Evolutionary conservation across 2,888 invertebrate genomes (phyloP).

Genomic region (Erebia ligea): DNA sequence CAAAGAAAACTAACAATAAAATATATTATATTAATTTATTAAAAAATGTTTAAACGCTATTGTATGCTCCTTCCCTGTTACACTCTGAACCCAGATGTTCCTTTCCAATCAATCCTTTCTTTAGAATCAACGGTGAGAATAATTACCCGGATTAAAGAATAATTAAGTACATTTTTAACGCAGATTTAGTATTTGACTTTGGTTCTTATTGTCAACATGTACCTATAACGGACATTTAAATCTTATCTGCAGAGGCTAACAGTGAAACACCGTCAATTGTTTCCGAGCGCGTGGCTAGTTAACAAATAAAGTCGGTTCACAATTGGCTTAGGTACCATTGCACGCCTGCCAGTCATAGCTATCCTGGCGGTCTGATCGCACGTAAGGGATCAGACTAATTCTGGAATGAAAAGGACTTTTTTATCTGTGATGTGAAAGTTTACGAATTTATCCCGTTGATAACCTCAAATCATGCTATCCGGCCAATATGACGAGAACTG

Average conservation of each 20-base stretch:
- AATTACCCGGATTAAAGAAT: not conserved
- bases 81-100: not conserved
- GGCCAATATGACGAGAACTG: slow-evolving; percentile 13
- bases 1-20: no score
- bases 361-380: slow-evolving; percentile 72
- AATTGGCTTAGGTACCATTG: slow-evolving; percentile 76
- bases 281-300: slow-evolving; percentile 81
- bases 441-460: not conserved
- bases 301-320: slow-evolving; percentile 78
- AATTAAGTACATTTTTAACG: not conserved
- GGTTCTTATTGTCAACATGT: slow-evolving; percentile 30
- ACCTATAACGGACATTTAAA: slow-evolving; percentile 62
- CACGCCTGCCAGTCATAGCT: slow-evolving; percentile 70
- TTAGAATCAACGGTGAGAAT: not conserved
- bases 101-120: not conserved
- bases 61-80: not conserved
- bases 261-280: slow-evolving; percentile 75
- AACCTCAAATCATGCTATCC: slow-evolving; percentile 3
- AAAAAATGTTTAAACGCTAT: no score
- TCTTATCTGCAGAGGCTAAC: slow-evolving; percentile 71
- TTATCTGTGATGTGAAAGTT: slow-evolving; percentile 31
- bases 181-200: slow-evolving; percentile 6
- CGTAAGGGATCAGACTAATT: slow-evolving; percentile 51
- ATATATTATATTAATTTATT: no score
- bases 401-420: slow-evolving; percentile 30